Base-by-base conservation (phyloP, 2,888 invertebrate species). In the Caenorhabditis auriculariae region DNA sequence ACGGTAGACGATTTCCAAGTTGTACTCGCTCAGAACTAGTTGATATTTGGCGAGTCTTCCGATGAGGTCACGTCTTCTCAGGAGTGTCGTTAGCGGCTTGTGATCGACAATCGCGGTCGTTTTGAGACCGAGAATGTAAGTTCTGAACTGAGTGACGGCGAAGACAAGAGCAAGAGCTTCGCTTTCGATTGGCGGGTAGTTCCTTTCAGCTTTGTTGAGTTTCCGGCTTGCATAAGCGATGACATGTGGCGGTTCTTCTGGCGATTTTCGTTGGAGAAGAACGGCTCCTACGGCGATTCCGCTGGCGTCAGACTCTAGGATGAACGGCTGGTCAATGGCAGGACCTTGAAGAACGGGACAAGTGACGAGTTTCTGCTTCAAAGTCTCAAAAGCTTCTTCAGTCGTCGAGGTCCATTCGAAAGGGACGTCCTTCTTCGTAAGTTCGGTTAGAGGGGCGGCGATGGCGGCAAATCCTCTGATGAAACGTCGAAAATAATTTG, bases 401-500 rank as follows among this genome's bases (percentile, higher is more conserved):
- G 49, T 39, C 9, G 45, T 26, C 1, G 21, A 21, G 7, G 28
- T 49, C 68, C 66, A 68, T 2, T 27, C 29, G 35, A 65, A 54
- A 3, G 15, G 15, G 12, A 12, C 7, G 12, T 57, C 56, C 19
- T 54, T 47, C 24, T 59, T 56, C 1, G 61, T 67, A 2, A 74
- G 42, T 0, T 60, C 54, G 24, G 58, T 26, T 4, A 73, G 54
- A 0, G 70, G 68, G 9, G 37, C 43, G 1, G 63, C 58, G 0
- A 69, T 53, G 6, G 38, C 39, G 0, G 74, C 73, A 42, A 52
- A 74, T 15, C 52, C 21, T 17, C 26, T 21, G 17, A 74, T 50
- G 38, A 69, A 74, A 15, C 48, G 19, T 0, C 74, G 56, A 37
- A 66, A 69, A 43, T 69, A 74, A 7, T 47, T 49, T 0, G 48